These are phyloP conservation scores for Sebastes elongatus DNA, from an alignment of 2,797 vertebrate genomes.

Conservation along the genomic window DNA sequence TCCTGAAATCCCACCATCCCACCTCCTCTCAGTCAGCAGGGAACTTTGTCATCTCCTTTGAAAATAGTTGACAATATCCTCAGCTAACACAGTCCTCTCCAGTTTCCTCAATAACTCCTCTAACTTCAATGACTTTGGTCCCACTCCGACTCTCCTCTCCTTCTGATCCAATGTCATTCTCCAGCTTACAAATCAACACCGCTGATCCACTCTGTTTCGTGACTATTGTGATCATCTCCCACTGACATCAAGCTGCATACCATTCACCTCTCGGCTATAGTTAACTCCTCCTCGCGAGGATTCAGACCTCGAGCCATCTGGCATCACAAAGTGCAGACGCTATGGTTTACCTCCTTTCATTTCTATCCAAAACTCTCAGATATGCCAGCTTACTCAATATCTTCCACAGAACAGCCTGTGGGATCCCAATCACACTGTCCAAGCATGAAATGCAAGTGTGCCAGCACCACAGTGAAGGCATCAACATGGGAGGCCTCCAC, in stretches of 20 bases:
- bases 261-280: conserved; percentile 24
- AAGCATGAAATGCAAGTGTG: conserved; percentile 46
- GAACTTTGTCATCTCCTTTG: conserved; percentile 43
- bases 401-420: conserved; percentile 66
- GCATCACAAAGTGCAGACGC: conserved; percentile 54
- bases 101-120: conserved; percentile 35
- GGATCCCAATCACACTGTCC: conserved; percentile 46
- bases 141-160: conserved; percentile 16
- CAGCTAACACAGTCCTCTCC: neutral
- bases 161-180: conserved; percentile 42
- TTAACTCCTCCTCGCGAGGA: conserved; percentile 40
- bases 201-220: conserved; percentile 42
- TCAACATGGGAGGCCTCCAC: conserved; percentile 19
- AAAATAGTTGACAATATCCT: conserved; percentile 50
- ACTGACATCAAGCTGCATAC: conserved; percentile 43
- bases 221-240: conserved; percentile 53
- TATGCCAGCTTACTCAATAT: conserved; percentile 61
- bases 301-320: conserved; percentile 65
- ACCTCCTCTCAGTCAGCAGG: conserved; percentile 29
- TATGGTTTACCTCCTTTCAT: conserved; percentile 61
- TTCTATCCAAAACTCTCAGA: conserved; percentile 68
- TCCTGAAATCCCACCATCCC: neutral
- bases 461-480: conserved; percentile 36
- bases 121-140: conserved; percentile 37
- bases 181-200: conserved; percentile 34